Evolutionary conservation across 2,888 invertebrate genomes (phyloP).

Genomic region (Silvanus unidentatus): DNA sequence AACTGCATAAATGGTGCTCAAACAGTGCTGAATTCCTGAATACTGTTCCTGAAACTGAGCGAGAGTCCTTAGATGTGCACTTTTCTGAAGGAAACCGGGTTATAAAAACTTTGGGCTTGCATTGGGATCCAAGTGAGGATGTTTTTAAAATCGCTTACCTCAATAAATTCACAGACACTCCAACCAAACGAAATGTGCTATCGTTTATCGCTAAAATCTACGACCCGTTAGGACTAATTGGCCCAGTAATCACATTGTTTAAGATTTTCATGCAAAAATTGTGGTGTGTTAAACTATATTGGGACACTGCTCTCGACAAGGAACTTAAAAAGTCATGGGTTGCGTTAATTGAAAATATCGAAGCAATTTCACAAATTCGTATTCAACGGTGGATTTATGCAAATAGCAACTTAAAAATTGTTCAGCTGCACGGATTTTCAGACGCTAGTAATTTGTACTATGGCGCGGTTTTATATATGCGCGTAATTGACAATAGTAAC

Average conservation of each 20-base stretch:
- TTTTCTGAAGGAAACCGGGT: not conserved
- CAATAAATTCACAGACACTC: not conserved
- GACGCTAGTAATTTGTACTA: conserved; percentile 2
- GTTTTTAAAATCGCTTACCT: conserved; percentile 9
- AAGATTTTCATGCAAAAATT: conserved; percentile 8
- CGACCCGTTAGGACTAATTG: conserved; percentile 6
- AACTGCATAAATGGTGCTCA: conserved; percentile 14
- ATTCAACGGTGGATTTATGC: not conserved
- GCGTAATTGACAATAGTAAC: not conserved
- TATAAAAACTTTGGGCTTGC: conserved; percentile 5
- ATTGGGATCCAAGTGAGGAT: conserved; percentile 11
- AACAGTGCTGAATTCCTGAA: conserved; percentile 6
- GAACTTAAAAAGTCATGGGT: no score
- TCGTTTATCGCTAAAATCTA: conserved; percentile 6
- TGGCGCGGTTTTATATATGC: conserved; percentile 5
- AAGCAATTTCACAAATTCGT: no score
- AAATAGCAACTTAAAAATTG: not conserved
- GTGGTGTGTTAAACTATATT: conserved; percentile 6
- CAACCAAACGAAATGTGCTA: conserved; percentile 2
- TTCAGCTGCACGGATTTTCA: conserved; percentile 2
- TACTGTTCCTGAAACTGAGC: not conserved
- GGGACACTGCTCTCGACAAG: no score
- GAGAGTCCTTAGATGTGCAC: not conserved
- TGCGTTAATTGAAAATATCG: no score
- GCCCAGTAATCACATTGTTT: not conserved